Evolutionary conservation across 2,888 invertebrate genomes (phyloP).

Genomic region (Kryphioiulus occultus): DNA sequence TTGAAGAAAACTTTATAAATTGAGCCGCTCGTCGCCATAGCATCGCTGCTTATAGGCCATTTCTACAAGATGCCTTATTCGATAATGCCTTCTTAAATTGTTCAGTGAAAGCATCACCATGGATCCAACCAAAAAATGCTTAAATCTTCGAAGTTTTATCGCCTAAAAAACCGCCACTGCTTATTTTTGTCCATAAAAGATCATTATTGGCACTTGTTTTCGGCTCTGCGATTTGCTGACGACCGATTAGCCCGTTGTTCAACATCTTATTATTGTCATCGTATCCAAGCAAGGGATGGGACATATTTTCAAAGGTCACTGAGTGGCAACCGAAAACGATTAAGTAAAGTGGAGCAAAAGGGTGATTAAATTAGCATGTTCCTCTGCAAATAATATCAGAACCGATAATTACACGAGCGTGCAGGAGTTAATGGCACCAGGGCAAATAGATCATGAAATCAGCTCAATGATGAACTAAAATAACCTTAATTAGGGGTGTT

Average conservation of each 20-base stretch:
- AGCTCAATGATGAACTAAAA: neutral
- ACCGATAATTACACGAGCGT: neutral
- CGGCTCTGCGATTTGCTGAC: neutral
- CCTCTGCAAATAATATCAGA: neutral
- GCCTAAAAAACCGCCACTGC: neutral
- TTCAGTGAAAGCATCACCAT: constrained; percentile 2
- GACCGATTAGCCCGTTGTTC: constrained; percentile 9
- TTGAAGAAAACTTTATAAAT: neutral
- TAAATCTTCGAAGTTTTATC: neutral
- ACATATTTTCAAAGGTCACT: neutral
- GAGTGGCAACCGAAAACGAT: constrained; percentile 24
- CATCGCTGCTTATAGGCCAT: neutral
- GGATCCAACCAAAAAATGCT: neutral
- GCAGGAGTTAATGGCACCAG: neutral
- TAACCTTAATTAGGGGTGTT: neutral
- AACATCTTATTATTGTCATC: neutral
- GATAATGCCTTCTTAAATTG: constrained; percentile 3
- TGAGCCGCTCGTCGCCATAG: neutral
- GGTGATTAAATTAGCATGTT: constrained; percentile 7
- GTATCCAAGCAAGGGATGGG: neutral
- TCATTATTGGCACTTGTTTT: neutral
- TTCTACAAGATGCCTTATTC: neutral
- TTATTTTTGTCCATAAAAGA: neutral
- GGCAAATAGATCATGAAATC: neutral
- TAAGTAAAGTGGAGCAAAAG: neutral